Evolutionary conservation across 2,888 invertebrate genomes (phyloP).

Genomic region (Lithophane ornitopus): DNA sequence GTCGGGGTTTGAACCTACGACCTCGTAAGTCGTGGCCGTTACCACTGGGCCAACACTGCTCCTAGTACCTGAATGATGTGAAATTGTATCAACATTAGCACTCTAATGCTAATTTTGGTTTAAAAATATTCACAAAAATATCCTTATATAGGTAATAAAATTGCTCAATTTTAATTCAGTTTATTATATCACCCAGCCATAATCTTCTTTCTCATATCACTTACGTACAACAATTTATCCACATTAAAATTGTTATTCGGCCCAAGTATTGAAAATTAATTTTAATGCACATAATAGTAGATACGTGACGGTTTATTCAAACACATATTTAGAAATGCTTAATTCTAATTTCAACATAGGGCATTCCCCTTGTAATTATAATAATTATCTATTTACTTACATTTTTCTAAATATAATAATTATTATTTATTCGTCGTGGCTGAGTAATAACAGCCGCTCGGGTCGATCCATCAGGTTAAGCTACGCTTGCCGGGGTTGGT

Average conservation of each 20-base stretch:
- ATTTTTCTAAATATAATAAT: too few species aligned
- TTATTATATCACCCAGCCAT: too few species aligned
- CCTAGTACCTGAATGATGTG: background rate
- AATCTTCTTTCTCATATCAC: background rate
- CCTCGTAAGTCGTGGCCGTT: too few species aligned
- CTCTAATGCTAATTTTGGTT: too few species aligned
- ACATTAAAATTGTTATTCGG: slow-evolving; percentile 27
- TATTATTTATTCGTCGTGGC: too few species aligned
- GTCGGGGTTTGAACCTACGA: too few species aligned
- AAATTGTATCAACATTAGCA: background rate
- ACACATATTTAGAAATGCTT: background rate
- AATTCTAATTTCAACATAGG: slow-evolving; percentile 15
- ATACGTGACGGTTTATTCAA: slow-evolving; percentile 12
- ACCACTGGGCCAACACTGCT: too few species aligned
- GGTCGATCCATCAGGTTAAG: too few species aligned
- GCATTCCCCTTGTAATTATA: background rate
- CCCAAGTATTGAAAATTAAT: slow-evolving; percentile 14
- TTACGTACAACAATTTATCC: background rate
- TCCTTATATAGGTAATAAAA: background rate
- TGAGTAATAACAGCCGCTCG: too few species aligned
- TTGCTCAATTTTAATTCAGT: background rate
- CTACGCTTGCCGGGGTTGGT: too few species aligned
- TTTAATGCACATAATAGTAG: slow-evolving; percentile 6
- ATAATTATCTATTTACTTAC: too few species aligned
- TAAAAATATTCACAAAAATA: background rate